These are phyloP conservation scores for Ptiloglossa arizonensis DNA, from an alignment of 1,140 invertebrate species.

Conservation along the genomic window DNA sequence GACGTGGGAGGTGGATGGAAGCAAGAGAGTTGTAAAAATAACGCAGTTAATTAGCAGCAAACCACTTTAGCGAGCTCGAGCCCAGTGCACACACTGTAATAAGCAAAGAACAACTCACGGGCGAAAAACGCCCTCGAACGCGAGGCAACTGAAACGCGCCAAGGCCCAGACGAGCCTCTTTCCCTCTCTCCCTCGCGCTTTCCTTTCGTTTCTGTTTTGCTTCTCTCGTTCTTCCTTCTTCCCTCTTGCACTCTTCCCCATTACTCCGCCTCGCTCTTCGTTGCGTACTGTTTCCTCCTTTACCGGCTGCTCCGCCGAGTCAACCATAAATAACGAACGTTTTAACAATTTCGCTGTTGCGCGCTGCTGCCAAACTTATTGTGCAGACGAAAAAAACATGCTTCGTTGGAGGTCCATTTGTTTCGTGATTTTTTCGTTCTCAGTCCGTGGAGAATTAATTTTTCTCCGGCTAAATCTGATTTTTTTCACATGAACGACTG, in stretches of 20 bases:
- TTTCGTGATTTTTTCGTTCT: conserved; percentile 15
- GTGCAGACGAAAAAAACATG: neutral
- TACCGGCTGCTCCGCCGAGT: conserved; percentile 30
- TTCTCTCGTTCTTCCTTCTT: conserved; percentile 30
- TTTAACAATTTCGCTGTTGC: conserved; percentile 55
- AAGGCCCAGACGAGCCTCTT: conserved; percentile 54
- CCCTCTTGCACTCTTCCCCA: neutral
- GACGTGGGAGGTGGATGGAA: conserved; percentile 46
- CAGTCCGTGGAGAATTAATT: conserved; percentile 2
- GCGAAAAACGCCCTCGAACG: conserved; percentile 68
- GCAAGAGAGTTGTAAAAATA: conserved; percentile 74
- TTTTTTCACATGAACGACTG: neutral
- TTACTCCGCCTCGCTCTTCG: conserved; percentile 17
- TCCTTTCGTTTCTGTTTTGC: conserved; percentile 37
- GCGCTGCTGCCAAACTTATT: conserved; percentile 16
- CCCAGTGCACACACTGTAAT: conserved; percentile 73
- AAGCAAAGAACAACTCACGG: conserved; percentile 75
- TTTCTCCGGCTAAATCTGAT: neutral
- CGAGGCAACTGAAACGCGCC: conserved; percentile 69
- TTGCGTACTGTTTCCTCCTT: conserved; percentile 52
- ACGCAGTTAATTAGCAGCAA: conserved; percentile 78
- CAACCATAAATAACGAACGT: conserved; percentile 47
- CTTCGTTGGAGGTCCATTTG: conserved; percentile 19
- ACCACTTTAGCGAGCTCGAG: conserved; percentile 72
- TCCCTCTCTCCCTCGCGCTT: neutral